Percentiles rank a stretch among this genome's conserved stretches.
These are phyloP conservation scores for Amphiprion clarkii DNA, from an alignment of 2,797 vertebrate genomes.

Conservation along the genomic window DNA sequence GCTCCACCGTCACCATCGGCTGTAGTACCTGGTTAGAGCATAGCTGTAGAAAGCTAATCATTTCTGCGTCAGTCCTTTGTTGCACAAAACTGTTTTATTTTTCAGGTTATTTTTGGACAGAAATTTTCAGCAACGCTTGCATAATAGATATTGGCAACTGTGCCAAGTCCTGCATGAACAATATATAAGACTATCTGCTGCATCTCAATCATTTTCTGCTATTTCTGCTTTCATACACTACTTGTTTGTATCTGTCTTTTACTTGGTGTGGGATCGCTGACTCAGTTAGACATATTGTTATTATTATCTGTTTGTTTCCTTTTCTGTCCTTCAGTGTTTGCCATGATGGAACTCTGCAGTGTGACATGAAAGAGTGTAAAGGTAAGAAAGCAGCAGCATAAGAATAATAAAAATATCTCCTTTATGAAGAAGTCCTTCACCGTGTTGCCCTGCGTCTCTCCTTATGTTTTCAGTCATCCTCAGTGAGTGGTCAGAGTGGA, in stretches of 20 bases:
- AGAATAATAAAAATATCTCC: background rate
- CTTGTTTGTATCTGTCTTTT: background rate
- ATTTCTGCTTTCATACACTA: background rate
- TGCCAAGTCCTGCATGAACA: background rate
- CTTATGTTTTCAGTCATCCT: conserved; percentile 79
- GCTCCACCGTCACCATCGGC: conserved; percentile 79
- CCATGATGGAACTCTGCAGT: conserved; percentile 82
- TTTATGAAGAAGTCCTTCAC: background rate
- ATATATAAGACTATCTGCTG: background rate
- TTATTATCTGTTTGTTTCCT: background rate
- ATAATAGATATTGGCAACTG: background rate
- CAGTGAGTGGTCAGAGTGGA: conserved; percentile 93
- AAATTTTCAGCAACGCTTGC: background rate
- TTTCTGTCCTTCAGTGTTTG: conserved; percentile 82
- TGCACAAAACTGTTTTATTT: too few species aligned
- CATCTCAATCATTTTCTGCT: background rate
- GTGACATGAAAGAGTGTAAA: conserved; percentile 86
- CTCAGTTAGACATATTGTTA: background rate
- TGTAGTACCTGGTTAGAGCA: conserved; percentile 90
- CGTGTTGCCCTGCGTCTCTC: background rate
- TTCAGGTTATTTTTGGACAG: background rate
- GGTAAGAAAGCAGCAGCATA: conserved; percentile 63
- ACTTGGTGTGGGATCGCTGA: background rate
- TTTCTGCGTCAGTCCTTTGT: background rate
- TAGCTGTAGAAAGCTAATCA: background rate